These are phyloP conservation scores for Eucidaris tribuloides DNA, from an alignment of 35 echinoderm and acorn worm genomes.

Conservation along the genomic window DNA sequence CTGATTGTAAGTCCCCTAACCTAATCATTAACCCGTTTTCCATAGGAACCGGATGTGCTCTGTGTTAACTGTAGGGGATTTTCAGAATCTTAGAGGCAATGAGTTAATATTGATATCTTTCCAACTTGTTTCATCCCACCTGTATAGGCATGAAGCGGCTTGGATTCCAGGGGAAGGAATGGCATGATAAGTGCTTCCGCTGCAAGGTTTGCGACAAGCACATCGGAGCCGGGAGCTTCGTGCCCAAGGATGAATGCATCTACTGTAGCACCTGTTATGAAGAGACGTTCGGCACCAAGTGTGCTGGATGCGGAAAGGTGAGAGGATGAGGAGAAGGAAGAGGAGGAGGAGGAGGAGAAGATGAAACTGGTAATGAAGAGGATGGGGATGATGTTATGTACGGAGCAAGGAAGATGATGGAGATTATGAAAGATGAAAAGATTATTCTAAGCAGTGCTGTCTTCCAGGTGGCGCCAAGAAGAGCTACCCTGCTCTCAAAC, in stretches of 20 bases:
- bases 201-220: slow-evolving; percentile 94
- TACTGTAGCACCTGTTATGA: slow-evolving; percentile 95
- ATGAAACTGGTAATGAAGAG: neutral
- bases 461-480: too few species aligned
- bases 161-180: slow-evolving; percentile 94
- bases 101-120: too few species aligned
- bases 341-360: neutral
- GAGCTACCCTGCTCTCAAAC: too few species aligned
- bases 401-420: neutral
- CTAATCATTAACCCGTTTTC: too few species aligned
- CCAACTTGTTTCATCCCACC: neutral
- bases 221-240: slow-evolving; percentile 90
- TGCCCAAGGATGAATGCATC: slow-evolving; percentile 85
- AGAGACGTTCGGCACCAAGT: slow-evolving; percentile 89
- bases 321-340: neutral
- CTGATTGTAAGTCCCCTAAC: neutral
- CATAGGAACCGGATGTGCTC: too few species aligned
- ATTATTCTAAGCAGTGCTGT: too few species aligned
- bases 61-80: too few species aligned
- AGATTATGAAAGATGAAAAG: neutral
- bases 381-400: neutral
- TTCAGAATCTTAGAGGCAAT: too few species aligned
- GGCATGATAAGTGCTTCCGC: slow-evolving; percentile 97
- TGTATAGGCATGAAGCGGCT: slow-evolving; percentile 79
- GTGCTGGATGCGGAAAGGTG: slow-evolving; percentile 82